Base-by-base conservation (phyloP, 2,888 invertebrate genomes). In the Aphodius granarius region DNA sequence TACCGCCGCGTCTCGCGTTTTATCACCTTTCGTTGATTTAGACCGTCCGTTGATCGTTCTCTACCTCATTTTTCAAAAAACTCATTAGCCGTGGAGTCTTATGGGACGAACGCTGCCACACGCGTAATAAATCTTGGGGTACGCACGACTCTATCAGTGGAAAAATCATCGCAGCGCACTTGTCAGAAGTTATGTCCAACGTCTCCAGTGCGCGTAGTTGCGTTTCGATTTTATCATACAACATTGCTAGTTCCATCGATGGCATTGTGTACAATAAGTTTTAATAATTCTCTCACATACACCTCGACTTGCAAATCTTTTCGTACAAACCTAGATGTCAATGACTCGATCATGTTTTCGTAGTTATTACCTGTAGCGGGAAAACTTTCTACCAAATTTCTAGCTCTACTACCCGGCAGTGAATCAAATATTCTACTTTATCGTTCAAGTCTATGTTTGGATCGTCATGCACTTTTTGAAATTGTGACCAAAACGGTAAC, bases 71-170 rank as follows among this genome's bases (percentile, higher is more conserved):
- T 66, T 78, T 78, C 43, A 43, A 43, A 43, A 43, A 43, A 15
- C 81, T 72, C 76, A 82, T 82, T 5, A 21, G 20, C 77, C 82
- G 78, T 16, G 75, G 43, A 43, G 43, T 13, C 13, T 43, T 1
- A 43, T 43, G 66, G 17, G 21, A 21, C 16, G 43, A 18, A 20
- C 79, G 62, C 72, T 80, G 79, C 83, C 83, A 84, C 15, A 79
- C 79, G 63, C 81, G 18, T 20, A 83, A 73, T 5, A 82, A 72
- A 5, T 81, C 81, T 15, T 81, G 78, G 1, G 83, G 84, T 13
- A 84, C 74, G 73, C 80, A 78, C 0, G 83, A 83, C 73, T 84
- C 84, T 17, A 84, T 82, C 3, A 84, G 75, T 3, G 84, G 84
- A 75, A 81, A 83, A 6, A 83, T 73, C 79, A 83, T 82, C 2